Percentiles rank a stretch among this genome's conserved stretches.
Evolutionary conservation across 2,797 vertebrate genomes (phyloP).

Genomic region (Holocentrus rufus): DNA sequence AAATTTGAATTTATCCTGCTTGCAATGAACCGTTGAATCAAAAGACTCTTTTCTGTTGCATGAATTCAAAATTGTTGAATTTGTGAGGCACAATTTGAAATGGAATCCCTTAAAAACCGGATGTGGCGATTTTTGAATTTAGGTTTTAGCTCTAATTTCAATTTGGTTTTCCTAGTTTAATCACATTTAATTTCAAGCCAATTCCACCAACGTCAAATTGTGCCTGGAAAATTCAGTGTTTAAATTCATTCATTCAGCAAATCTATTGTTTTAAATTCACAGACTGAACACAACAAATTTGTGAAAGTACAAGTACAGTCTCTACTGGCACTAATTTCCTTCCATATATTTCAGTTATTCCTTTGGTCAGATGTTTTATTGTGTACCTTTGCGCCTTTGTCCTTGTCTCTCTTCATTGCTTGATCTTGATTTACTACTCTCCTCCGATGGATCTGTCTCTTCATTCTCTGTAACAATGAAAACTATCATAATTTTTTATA

Average conservation of each 20-base stretch:
- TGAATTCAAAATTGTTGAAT: neutral
- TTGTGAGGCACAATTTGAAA: neutral
- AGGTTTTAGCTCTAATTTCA: no score
- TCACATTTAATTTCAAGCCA: neutral
- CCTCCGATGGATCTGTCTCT: conserved; percentile 84
- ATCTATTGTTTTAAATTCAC: no score
- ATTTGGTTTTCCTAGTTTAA: no score
- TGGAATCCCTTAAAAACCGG: no score
- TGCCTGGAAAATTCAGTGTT: no score
- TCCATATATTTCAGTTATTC: conserved; percentile 3
- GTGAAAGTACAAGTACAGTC: neutral
- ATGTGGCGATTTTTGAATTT: no score
- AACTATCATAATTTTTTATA: conserved; percentile 46
- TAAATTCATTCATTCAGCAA: no score
- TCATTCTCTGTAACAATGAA: conserved; percentile 87
- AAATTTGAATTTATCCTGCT: neutral
- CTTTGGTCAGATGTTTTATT: neutral
- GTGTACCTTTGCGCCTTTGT: conserved; percentile 65
- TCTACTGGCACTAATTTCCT: neutral
- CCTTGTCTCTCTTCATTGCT: conserved; percentile 85
- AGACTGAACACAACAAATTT: no score
- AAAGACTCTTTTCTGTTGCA: neutral
- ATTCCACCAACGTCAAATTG: neutral
- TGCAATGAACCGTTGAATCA: neutral
- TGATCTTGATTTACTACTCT: conserved; percentile 89